A percentile compares a stretch with the other conserved stretches of the same genome.
phyloP scores from a whole-genome alignment of 2,797 vertebrate genomes.

The Coregonus ussuriensis region DNA sequence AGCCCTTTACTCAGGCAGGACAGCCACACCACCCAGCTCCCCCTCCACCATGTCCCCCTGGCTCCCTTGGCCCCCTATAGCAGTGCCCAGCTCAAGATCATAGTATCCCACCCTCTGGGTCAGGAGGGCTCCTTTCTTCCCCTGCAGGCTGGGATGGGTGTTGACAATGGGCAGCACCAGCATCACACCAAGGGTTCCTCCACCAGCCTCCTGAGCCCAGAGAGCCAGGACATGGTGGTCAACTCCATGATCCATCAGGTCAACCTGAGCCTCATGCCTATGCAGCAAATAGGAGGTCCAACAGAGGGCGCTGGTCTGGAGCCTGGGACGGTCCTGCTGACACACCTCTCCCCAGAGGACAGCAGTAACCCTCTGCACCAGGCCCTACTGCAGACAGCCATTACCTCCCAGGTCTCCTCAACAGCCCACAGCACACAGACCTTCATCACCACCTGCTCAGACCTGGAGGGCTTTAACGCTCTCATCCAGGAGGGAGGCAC shows the following conservation, averaged over 20 bases:
- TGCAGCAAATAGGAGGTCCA: slow-evolving; percentile 63
- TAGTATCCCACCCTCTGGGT: slow-evolving; percentile 81
- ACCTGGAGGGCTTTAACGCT: slow-evolving; percentile 90
- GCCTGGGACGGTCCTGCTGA: slow-evolving; percentile 80
- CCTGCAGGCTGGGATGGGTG: slow-evolving; percentile 67
- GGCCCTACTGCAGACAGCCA: slow-evolving; percentile 74
- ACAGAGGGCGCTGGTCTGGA: slow-evolving; percentile 64
- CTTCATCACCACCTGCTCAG: slow-evolving; percentile 87
- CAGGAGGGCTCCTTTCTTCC: slow-evolving; percentile 71
- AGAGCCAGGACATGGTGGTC: slow-evolving; percentile 71
- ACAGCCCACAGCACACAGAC: slow-evolving; percentile 69
- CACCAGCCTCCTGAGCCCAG: slow-evolving; percentile 68
- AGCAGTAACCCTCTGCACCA: slow-evolving; percentile 73
- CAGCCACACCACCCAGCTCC: slow-evolving; percentile 20
- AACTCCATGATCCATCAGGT: slow-evolving; percentile 91
- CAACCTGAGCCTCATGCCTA: slow-evolving; percentile 79
- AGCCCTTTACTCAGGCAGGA: slow-evolving; percentile 24
- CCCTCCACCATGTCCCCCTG: slow-evolving; percentile 58
- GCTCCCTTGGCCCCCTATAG: slow-evolving; percentile 70
- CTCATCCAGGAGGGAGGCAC: slow-evolving; percentile 89
- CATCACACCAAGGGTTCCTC: slow-evolving; percentile 48
- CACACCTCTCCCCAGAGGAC: slow-evolving; percentile 67
- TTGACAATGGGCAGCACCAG: slow-evolving; percentile 39
- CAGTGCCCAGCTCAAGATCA: slow-evolving; percentile 87
- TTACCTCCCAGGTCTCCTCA: slow-evolving; percentile 67